Percentiles rank a stretch among this genome's conserved stretches.
These are phyloP conservation scores for Dusona sp. DNA, from an alignment of 2,888 invertebrate species.

Conservation along the genomic window DNA sequence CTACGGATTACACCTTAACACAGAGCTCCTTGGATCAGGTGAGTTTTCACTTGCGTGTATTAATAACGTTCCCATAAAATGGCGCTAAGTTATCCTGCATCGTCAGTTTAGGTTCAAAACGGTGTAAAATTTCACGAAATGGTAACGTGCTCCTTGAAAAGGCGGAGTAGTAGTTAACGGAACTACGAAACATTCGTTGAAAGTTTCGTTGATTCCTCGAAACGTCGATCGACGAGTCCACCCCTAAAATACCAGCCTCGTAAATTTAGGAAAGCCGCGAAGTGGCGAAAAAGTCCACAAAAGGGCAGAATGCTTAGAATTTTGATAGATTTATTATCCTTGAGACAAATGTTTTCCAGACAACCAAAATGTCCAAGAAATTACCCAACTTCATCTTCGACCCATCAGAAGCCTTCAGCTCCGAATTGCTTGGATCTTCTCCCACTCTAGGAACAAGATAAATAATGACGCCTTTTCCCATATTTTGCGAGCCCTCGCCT, in stretches of 20 bases:
- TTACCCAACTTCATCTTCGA: neutral
- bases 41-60: constrained; percentile 43
- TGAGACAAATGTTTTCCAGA: neutral
- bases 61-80: neutral
- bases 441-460: neutral
- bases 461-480: constrained; percentile 9
- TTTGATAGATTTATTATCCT: neutral
- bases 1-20: constrained; percentile 87
- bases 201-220: neutral
- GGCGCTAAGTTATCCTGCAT: neutral
- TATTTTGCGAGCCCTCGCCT: neutral
- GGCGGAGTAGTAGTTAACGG: neutral
- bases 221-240: neutral
- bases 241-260: neutral
- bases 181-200: neutral
- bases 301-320: neutral
- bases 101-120: neutral
- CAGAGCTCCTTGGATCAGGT: constrained; percentile 88
- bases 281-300: neutral
- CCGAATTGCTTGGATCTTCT: neutral
- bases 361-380: neutral
- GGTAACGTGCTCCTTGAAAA: neutral
- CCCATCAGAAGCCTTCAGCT: neutral
- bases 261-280: neutral
- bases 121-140: neutral